Evolutionary conservation across 2,113 vertebrate genomes (phyloP).

Genomic region (Upupa epops): DNA sequence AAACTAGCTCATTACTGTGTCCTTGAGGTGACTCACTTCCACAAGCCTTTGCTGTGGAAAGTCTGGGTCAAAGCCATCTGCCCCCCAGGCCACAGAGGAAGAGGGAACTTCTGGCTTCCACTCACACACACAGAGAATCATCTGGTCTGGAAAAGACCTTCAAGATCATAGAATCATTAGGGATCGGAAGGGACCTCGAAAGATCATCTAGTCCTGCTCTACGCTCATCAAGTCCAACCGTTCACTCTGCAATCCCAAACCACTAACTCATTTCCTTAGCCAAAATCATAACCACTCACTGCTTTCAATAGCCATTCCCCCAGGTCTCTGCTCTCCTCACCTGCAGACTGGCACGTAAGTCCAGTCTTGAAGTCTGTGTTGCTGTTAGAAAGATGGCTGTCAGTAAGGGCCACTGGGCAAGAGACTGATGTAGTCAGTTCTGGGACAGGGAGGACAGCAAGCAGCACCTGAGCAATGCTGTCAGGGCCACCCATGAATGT

Average conservation of each 20-base stretch:
- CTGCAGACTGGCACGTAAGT: background rate
- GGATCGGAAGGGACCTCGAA: too few relatives aligned
- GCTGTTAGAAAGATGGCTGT: background rate
- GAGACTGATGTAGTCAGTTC: background rate
- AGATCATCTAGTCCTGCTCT: too few relatives aligned
- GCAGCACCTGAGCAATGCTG: background rate
- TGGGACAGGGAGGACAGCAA: background rate
- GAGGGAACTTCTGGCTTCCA: background rate
- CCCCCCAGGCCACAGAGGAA: background rate
- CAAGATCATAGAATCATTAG: too few relatives aligned
- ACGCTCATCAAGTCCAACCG: too few relatives aligned
- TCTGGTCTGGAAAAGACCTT: too few relatives aligned
- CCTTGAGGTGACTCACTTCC: background rate
- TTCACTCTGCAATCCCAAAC: too few relatives aligned
- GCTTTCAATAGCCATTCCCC: too few relatives aligned
- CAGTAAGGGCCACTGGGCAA: background rate
- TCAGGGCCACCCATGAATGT: too few relatives aligned
- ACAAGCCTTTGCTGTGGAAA: background rate
- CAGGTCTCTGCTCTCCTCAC: too few relatives aligned
- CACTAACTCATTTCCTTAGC: too few relatives aligned
- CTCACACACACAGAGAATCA: too few relatives aligned
- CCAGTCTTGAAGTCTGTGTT: background rate
- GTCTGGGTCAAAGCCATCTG: background rate
- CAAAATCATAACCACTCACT: too few relatives aligned
- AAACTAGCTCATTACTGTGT: background rate